Percentiles rank a stretch among this genome's conserved stretches.
Conservation (phyloP, 2,888 invertebrate genomes). For the Chrysina gloriosa region DNA sequence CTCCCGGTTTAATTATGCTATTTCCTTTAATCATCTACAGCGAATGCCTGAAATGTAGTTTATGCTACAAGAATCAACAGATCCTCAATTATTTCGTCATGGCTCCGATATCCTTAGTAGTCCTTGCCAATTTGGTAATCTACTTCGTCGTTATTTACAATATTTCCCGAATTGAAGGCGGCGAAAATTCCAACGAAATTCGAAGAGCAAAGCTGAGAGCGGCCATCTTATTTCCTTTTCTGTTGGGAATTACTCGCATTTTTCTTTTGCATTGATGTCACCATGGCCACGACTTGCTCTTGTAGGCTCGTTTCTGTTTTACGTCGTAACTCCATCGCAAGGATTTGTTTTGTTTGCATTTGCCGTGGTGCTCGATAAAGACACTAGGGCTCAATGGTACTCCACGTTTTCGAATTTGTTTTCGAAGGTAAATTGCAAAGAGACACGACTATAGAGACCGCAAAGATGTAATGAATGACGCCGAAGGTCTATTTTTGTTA, state of each 20-base stretch:
- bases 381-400: slow-evolving; percentile 13
- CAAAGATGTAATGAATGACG: no score
- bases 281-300: slow-evolving; percentile 5
- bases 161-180: neutral
- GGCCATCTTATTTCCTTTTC: slow-evolving; percentile 28
- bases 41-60: slow-evolving; percentile 15
- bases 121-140: slow-evolving; percentile 28
- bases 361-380: slow-evolving; percentile 23
- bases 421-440: no score
- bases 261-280: slow-evolving; percentile 25
- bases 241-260: slow-evolving; percentile 30
- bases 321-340: slow-evolving; percentile 22
- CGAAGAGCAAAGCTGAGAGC: slow-evolving; percentile 2
- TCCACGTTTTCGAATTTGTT: no score
- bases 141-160: slow-evolving; percentile 3
- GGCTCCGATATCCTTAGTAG: slow-evolving; percentile 6
- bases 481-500: no score
- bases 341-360: slow-evolving; percentile 33
- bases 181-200: neutral
- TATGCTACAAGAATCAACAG: neutral
- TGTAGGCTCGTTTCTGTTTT: slow-evolving; percentile 26
- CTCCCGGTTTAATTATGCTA: slow-evolving; percentile 2
- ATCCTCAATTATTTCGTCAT: slow-evolving; percentile 31
- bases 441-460: no score
- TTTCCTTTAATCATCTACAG: neutral